Evolutionary conservation across 2,888 invertebrate genomes (phyloP), one percentile per base, ranked within the genome.

Genomic region (Brachyopa scutellaris): DNA sequence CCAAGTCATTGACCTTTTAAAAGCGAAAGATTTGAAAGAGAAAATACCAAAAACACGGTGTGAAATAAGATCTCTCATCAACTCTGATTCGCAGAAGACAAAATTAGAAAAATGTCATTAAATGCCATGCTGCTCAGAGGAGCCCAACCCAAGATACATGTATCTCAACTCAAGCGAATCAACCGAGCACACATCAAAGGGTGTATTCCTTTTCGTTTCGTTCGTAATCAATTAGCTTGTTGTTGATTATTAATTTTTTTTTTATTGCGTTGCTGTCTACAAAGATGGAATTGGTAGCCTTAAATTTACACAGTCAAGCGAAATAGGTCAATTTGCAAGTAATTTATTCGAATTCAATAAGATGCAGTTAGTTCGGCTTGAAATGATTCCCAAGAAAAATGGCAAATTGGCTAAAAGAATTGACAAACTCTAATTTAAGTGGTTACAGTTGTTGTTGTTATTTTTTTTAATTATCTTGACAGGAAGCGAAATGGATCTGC

Each of bases 301-400:
- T 33, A 59, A 49, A 21, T 69, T 59, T 49, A 57, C 59, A 21
- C 59, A 69, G 59, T 69, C 59, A 69, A 69, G 29, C 47, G 47
- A 59, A 69, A 38, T 59, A 51, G 69, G 69, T 40, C 57, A 69
- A 69, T 69, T 69, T 69, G 69, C 57, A 29, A 19, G 49, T 59
- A 59, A 49, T 40, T 59, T 57, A 59, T 59, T 21, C 11, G n/a
- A 67, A 55, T 67, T 36, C 45, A n/a, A 51, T 40, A 21, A 23
- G 38, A 57, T n/a, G n/a, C n/a, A n/a, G n/a, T n/a, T n/a, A n/a
- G n/a, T n/a, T n/a, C n/a, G n/a, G n/a, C n/a, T n/a, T 26, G 26
- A 26, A 26, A 26, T 26, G 26, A 6, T 26, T 5, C 3, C 6
- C 26, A 6, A 26, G 3, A 26, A 6, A 26, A 26, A 26, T 26